Base-by-base conservation (phyloP, 2,797 vertebrate genomes). In the Ispidina lecontei region DNA sequence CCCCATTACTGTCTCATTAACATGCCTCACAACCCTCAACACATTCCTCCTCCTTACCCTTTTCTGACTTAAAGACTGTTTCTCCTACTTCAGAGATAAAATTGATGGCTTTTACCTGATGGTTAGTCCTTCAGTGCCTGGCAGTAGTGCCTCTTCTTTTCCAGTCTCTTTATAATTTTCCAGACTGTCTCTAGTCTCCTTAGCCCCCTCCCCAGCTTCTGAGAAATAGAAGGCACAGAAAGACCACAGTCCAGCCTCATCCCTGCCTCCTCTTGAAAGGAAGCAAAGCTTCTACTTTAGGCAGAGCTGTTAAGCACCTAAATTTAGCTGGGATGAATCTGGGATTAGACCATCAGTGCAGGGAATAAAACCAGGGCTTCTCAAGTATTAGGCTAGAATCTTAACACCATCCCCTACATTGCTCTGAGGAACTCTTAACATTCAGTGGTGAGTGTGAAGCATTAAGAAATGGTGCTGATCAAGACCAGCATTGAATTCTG, bases 281-380 rank as follows among this genome's bases (percentile, higher is more conserved):
- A 84, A 75, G 35, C 12, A 90, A 90, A 92, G 79, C 85, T 95
- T 18, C 76, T 94, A 47, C 31, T 74, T 84, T 83, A 89, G 63
- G 20, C 83, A 90, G 65, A 87, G 64, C 75, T 80, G 74, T 67
- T 84, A 84, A 87, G 77, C 37, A 69, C 91, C 93, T 95, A 95
- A 96, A 94, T 96, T 96, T 95, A 96, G 94, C 91, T 67, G 83
- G 59, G 85, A 81, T 94, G 92, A 94, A 67, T 72, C 87, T 91
- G 65, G 89, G 93, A 93, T 95, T 94, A 96, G 76, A 84, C 93
- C 77, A 95, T 94, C 82, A 96, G 77, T 95, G 80, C 72, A 94
- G 60, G n/a, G 91, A 93, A 91, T 93, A 94, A 91, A 93, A 91
- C 47, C 69, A 70, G 71, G 65, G 37, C 35, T 0, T 84, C 67